Evolutionary conservation across 2,113 vertebrate genomes (phyloP).

Genomic region (Amphiprion percula): DNA sequence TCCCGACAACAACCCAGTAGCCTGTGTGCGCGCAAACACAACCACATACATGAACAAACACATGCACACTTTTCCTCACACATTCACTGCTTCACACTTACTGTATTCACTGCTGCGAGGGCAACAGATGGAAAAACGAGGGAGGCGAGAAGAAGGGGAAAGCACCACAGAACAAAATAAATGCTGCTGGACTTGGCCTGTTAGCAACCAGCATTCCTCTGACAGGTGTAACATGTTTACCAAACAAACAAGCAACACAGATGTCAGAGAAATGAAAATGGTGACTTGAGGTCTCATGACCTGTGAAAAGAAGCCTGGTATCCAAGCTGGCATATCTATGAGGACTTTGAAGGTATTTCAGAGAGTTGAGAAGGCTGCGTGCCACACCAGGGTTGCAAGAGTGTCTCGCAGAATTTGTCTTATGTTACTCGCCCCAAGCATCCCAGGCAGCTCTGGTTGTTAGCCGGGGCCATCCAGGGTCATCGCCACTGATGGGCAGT

Average conservation of each 20-base stretch:
- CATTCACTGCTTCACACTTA: slow-evolving; percentile 76
- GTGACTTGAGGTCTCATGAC: slow-evolving; percentile 78
- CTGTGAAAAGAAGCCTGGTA: slow-evolving; percentile 82
- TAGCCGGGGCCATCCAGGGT: slow-evolving; percentile 76
- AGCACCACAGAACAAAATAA: slow-evolving; percentile 85
- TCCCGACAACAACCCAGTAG: slow-evolving; percentile 59
- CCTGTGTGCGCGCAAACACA: slow-evolving; percentile 13
- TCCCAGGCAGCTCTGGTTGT: slow-evolving; percentile 75
- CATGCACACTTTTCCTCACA: slow-evolving; percentile 62
- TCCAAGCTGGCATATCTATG: slow-evolving; percentile 64
- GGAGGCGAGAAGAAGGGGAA: slow-evolving; percentile 75
- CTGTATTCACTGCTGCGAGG: slow-evolving; percentile 84
- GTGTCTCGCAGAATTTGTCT: slow-evolving; percentile 80
- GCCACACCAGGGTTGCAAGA: slow-evolving; percentile 76
- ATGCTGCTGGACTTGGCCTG: slow-evolving; percentile 86
- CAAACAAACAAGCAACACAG: slow-evolving; percentile 86
- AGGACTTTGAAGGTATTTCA: slow-evolving; percentile 71
- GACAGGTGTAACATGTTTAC: slow-evolving; percentile 96
- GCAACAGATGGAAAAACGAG: slow-evolving; percentile 87
- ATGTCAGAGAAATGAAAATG: slow-evolving; percentile 76
- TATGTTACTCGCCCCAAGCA: slow-evolving; percentile 83
- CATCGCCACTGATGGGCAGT: slow-evolving; percentile 75
- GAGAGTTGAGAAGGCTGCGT: slow-evolving; percentile 73
- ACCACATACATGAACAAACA: slow-evolving; percentile 57
- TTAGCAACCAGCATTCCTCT: slow-evolving; percentile 87